phyloP scores from a whole-genome alignment of 2,113 vertebrate genomes.

The Notiomystis cincta region DNA sequence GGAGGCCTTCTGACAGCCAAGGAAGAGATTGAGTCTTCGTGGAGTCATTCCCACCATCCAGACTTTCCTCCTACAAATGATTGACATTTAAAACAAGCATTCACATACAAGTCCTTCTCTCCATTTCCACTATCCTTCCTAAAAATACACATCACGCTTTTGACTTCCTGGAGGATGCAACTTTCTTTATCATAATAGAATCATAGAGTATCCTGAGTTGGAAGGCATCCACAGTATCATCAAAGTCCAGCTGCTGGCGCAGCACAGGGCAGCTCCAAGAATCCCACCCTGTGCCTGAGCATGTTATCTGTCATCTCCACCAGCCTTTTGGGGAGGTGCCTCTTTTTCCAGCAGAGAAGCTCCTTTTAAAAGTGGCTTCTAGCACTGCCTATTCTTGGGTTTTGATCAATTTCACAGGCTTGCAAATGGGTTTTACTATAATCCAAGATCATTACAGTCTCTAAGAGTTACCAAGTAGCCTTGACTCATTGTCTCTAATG shows the following conservation, averaged over 20 bases:
- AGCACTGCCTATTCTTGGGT: not conserved
- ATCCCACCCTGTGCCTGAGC: not conserved
- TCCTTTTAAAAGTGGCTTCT: not conserved
- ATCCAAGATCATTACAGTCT: not conserved
- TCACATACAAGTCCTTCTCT: not conserved
- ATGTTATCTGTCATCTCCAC: fast-evolving
- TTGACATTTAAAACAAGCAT: not conserved
- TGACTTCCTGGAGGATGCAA: not conserved
- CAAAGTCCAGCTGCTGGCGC: not conserved
- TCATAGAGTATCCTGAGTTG: not conserved
- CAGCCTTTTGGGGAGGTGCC: not conserved
- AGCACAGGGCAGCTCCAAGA: not conserved
- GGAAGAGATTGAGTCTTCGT: not conserved
- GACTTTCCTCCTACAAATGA: not conserved
- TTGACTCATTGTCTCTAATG: not conserved
- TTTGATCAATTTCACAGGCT: not conserved
- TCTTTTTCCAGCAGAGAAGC: not conserved
- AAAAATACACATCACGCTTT: not conserved
- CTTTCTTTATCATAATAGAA: not conserved
- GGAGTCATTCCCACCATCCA: not conserved
- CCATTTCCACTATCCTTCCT: not conserved
- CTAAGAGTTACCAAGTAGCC: not conserved
- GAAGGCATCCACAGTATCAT: not conserved
- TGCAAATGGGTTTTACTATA: not conserved
- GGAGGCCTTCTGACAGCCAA: not conserved